Base-by-base conservation (phyloP, 2,888 invertebrate genomes). In the Yponomeuta malinellus region DNA sequence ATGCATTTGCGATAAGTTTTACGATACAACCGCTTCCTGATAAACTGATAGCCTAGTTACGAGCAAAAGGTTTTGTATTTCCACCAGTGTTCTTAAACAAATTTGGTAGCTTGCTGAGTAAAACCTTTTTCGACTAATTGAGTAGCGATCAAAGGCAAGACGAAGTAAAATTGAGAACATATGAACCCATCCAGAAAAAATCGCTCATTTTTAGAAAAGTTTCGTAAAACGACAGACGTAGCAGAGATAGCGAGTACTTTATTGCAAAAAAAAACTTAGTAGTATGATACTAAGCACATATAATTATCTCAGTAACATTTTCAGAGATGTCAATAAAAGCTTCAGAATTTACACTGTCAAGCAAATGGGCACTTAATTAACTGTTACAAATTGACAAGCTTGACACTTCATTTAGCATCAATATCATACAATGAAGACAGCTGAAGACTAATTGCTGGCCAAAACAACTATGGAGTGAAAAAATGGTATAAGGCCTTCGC, bases 41-140 rank as follows among this genome's bases (percentile, higher is more conserved):
- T 85, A 82, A 82, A 82, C 83, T 79, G 89, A 90, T 90, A 88
- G 83, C 89, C 89, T 85, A 90, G 83, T 82, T 87, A 33, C 68
- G 12, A 52, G 71, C 37, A 15, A 66, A 48, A 64, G 63, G 52
- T 12, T 63, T 69, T 52, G 59, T 69, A 15, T 59, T 15, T 59
- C 3, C 52, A 15, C 12, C 15, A 2, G 52, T 15, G 15, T 10
- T 59, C 15, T 4, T 12, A 59, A 12, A 59, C 0, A 12, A 52
- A 52, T 9, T 52, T 52, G 37, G 37, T 37, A 37, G 37, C 37
- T 37, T 37, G 5, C 5, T 37, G 37, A 37, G 5, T 37, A 37
- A 37, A 37, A 37, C 1, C 5, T 4, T 5, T 37, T 37, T 37
- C 37, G 37, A 43, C 6, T 8, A 8, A 43, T 43, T 5, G 5